phyloP scores from a whole-genome alignment of 2,797 vertebrate genomes.

The Oreochromis mossambicus region DNA sequence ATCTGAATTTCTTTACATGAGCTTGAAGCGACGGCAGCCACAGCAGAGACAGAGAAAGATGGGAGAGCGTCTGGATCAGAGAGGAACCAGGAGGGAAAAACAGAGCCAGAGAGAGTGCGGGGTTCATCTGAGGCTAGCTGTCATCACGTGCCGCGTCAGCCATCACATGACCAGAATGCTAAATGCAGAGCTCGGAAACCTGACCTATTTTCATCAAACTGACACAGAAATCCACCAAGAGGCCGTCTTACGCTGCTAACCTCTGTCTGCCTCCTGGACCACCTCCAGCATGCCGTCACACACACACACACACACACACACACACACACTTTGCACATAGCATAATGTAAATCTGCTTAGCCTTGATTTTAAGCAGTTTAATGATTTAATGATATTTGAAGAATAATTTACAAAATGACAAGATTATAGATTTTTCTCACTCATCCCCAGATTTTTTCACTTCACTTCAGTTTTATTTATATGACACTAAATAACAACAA shows the following conservation, averaged over 20 bases:
- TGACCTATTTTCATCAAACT: conserved; percentile 79
- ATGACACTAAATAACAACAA: neutral
- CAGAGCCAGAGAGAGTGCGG: conserved; percentile 33
- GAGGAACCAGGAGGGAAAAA: neutral
- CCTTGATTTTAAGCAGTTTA: conserved; percentile 1
- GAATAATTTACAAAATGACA: conserved; percentile 30
- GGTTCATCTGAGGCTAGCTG: conserved; percentile 68
- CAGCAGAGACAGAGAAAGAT: conserved; percentile 30
- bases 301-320: neutral
- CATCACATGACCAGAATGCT: conserved; percentile 71
- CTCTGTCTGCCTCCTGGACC: conserved; percentile 39
- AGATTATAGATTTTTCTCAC: neutral
- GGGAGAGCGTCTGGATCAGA: conserved; percentile 44
- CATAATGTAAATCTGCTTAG: conserved; percentile 15
- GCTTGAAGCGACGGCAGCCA: neutral
- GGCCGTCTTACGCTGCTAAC: conserved; percentile 49
- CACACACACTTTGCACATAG: neutral
- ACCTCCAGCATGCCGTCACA: conserved; percentile 5
- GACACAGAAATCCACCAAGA: conserved; percentile 69
- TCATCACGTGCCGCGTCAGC: conserved; percentile 55
- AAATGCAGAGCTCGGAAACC: conserved; percentile 66
- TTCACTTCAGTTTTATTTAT: neutral
- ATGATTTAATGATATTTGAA: conserved; percentile 18
- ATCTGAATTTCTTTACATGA: conserved; percentile 29
- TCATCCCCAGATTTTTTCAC: neutral